Percentiles rank a stretch among this genome's conserved stretches.
Conservation (phyloP, 2,888 invertebrate genomes). For the Druceiella hillmani region DNA sequence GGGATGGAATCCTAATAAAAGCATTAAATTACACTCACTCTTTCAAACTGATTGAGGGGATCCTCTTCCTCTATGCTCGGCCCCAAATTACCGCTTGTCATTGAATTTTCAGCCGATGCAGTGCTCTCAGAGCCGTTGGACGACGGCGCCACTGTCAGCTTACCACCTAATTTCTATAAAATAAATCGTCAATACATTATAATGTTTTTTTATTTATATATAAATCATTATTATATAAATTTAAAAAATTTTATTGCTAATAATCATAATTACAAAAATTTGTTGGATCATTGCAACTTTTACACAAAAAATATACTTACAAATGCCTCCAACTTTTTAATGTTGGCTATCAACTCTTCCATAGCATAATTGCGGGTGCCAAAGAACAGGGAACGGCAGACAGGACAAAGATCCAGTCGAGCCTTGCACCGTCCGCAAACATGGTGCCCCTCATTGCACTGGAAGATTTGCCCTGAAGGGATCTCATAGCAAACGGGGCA, state of each 20-base stretch:
- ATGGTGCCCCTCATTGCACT: constrained; percentile 53
- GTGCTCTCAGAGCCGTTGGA: constrained; percentile 30
- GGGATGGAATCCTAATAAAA: too few species aligned
- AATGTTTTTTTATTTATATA: too few species aligned
- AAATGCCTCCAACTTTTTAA: constrained; percentile 41
- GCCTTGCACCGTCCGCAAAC: constrained; percentile 47
- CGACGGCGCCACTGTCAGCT: constrained; percentile 32
- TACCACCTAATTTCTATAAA: constrained; percentile 39
- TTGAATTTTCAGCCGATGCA: constrained; percentile 30
- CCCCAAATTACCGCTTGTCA: constrained; percentile 28
- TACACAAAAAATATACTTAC: constrained; percentile 40
- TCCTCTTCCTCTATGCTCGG: constrained; percentile 30
- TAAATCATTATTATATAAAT: constrained; percentile 1
- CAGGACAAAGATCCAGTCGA: constrained; percentile 46
- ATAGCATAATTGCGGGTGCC: constrained; percentile 51
- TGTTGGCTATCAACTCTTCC: constrained; percentile 48
- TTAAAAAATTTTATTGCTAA: constrained; percentile 1
- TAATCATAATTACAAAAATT: too few species aligned
- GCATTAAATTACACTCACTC: too few species aligned
- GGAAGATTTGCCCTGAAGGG: constrained; percentile 43
- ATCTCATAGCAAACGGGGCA: constrained; percentile 56
- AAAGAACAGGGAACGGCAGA: constrained; percentile 47
- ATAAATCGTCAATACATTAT: too few species aligned
- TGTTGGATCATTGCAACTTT: too few species aligned
- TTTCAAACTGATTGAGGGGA: too few species aligned